These are phyloP conservation scores for Passer montanus DNA, from an alignment of 2,113 vertebrate genomes.

Conservation along the genomic window DNA sequence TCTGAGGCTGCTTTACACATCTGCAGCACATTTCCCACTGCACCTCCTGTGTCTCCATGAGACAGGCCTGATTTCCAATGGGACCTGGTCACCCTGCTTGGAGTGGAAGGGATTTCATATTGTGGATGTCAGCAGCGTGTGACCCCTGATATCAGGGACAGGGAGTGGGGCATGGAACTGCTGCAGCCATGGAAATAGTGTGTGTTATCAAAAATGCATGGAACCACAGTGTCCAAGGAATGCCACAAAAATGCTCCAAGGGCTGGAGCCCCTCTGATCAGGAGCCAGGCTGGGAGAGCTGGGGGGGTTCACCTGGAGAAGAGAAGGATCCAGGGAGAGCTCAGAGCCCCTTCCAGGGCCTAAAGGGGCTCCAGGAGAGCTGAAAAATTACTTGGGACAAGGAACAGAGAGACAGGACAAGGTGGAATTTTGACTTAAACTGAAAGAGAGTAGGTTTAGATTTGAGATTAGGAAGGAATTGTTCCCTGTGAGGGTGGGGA, in stretches of 20 bases:
- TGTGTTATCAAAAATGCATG: background rate
- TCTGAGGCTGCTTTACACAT: fast-evolving
- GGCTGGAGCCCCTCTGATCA: background rate
- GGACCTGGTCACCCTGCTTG: background rate
- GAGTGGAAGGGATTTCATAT: background rate
- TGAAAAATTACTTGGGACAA: background rate
- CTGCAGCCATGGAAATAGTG: fast-evolving
- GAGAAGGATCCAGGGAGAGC: background rate
- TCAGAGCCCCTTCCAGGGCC: background rate
- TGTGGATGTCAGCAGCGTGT: no score
- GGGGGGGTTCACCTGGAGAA: background rate
- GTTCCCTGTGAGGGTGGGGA: fast-evolving
- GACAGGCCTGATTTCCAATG: background rate
- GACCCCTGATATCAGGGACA: background rate
- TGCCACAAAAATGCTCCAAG: fast-evolving
- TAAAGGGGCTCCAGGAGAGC: background rate
- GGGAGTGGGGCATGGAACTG: no score
- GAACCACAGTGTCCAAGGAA: background rate
- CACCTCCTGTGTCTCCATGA: background rate
- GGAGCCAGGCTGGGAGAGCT: background rate
- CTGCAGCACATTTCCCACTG: background rate
- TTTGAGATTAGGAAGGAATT: fast-evolving
- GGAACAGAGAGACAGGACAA: background rate
- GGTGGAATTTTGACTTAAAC: fast-evolving
- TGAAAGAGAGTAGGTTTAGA: fast-evolving